Conservation (phyloP, 2,888 invertebrate species). For the Acanthopleura granulata region DNA sequence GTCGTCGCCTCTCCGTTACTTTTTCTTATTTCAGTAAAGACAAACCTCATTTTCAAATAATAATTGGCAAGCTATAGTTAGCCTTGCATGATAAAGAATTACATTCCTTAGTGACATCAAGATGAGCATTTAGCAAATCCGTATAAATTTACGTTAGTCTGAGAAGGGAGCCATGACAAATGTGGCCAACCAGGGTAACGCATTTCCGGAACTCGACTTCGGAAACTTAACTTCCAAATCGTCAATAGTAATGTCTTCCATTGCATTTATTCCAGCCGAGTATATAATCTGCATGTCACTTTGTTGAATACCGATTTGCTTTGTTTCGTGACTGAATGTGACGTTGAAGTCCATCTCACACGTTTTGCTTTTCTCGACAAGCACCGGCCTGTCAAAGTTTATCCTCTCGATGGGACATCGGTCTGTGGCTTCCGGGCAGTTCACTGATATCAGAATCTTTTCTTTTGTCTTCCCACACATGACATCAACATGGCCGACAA, state of each 20-base stretch:
- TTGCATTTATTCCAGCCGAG: background rate
- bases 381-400: slow-evolving; percentile 11
- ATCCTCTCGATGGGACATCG: background rate
- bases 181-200: background rate
- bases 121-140: no score
- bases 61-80: no score
- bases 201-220: background rate
- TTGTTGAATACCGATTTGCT: background rate
- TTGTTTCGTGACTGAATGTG: background rate
- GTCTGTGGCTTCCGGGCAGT: background rate
- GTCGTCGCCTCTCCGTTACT: no score
- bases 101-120: no score
- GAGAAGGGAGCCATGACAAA: background rate
- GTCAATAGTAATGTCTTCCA: background rate
- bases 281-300: background rate
- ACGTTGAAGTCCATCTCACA: slow-evolving; percentile 14
- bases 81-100: no score
- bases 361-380: background rate
- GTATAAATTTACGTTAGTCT: background rate
- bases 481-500: background rate
- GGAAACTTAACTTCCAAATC: slow-evolving; percentile 7
- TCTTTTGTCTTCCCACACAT: background rate
- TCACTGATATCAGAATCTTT: background rate
- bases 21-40: no score
- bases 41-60: no score